Evolutionary conservation across 2,888 invertebrate species (phyloP).

Genomic region (Vandiemenella viatica): DNA sequence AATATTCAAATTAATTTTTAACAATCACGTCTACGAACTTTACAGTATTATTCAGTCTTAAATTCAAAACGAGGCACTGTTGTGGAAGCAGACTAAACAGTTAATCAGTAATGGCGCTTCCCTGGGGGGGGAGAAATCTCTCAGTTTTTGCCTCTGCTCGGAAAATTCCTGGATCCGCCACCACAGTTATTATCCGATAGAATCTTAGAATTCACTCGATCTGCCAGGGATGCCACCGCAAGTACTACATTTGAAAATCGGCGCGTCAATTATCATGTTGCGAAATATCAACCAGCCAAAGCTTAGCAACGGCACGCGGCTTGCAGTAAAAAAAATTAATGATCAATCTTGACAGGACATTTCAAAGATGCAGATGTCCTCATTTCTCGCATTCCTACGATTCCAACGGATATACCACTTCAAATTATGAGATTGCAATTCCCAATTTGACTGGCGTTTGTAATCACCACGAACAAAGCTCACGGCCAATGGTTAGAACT

Average conservation of each 20-base stretch:
- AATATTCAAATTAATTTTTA: too few species aligned
- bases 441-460: neutral
- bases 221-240: neutral
- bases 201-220: neutral
- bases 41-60: too few species aligned
- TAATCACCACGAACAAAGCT: neutral
- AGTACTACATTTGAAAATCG: neutral
- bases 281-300: neutral
- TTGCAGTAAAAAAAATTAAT: neutral
- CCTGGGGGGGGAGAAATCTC: too few species aligned
- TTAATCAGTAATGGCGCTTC: too few species aligned
- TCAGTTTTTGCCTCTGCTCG: too few species aligned
- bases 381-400: neutral
- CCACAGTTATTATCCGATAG: too few species aligned
- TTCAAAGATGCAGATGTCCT: neutral
- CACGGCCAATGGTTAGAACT: neutral
- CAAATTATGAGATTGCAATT: neutral
- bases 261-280: neutral
- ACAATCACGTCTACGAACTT: too few species aligned
- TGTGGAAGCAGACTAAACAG: neutral
- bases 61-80: neutral
- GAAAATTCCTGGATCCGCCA: too few species aligned
- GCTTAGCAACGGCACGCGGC: neutral
- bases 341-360: neutral
- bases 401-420: neutral